A percentile compares a stretch with the other conserved stretches of the same genome.
Evolutionary conservation across 2,113 vertebrate genomes (phyloP).

Genomic region (Zosterops hypoxanthus): DNA sequence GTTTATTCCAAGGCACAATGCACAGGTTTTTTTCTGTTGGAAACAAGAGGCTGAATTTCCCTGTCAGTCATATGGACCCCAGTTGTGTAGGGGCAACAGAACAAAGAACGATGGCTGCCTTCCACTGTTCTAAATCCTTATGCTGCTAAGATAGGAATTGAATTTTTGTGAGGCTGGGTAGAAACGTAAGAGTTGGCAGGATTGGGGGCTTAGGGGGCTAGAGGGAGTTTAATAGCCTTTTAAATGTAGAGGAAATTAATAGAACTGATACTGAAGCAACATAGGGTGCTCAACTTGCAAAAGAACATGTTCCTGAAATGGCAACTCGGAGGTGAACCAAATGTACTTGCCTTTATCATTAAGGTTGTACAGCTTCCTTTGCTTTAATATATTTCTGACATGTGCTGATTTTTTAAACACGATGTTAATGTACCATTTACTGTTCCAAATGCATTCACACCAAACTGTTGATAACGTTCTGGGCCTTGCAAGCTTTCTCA

Average conservation of each 20-base stretch:
- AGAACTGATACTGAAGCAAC: neutral
- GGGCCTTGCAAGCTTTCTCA: neutral
- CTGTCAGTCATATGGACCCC: neutral
- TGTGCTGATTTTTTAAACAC: neutral
- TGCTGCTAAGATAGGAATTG: neutral
- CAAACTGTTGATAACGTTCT: neutral
- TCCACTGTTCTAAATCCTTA: neutral
- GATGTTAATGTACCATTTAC: neutral
- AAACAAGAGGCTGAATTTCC: neutral
- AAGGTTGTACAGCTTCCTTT: slow-evolving; percentile 10
- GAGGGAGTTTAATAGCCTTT: neutral
- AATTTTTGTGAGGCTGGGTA: neutral
- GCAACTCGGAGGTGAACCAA: neutral
- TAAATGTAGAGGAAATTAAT: neutral
- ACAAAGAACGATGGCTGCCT: neutral
- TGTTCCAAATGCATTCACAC: slow-evolving; percentile 31
- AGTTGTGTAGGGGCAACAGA: neutral
- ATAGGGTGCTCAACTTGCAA: neutral
- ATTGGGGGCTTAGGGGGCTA: neutral
- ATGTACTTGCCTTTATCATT: neutral
- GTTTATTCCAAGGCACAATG: neutral
- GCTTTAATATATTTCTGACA: slow-evolving; percentile 20
- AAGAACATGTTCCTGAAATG: neutral
- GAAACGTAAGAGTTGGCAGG: neutral
- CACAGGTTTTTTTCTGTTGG: neutral